Percentiles rank a stretch among this genome's conserved stretches.
Evolutionary conservation across 2,888 invertebrate species (phyloP).

Genomic region (Deladenus siricidicola): DNA sequence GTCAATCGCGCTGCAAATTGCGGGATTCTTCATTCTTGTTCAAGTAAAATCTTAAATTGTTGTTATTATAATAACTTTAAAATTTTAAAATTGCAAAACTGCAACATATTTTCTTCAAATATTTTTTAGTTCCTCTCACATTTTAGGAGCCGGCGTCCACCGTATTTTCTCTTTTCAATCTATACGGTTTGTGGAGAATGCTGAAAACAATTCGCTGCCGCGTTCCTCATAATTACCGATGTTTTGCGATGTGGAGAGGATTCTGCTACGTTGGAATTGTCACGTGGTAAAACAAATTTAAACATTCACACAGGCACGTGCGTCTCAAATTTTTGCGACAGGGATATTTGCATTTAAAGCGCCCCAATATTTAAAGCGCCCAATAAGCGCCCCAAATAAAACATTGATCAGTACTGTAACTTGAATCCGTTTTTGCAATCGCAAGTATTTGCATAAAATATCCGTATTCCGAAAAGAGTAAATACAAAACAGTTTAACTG

Average conservation of each 20-base stretch:
- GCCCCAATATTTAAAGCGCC: no score
- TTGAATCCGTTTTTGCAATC: no score
- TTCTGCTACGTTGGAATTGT: slow-evolving; percentile 33
- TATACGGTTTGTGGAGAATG: slow-evolving; percentile 29
- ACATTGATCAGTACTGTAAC: no score
- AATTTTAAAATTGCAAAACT: neutral
- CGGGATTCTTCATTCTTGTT: slow-evolving; percentile 20
- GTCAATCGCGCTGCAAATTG: slow-evolving; percentile 28
- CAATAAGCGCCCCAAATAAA: no score
- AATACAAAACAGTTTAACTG: no score
- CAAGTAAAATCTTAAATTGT: slow-evolving; percentile 17
- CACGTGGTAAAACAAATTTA: slow-evolving; percentile 36
- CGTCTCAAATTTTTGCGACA: no score
- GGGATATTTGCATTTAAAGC: no score
- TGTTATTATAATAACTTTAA: neutral
- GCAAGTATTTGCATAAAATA: no score
- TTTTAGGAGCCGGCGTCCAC: slow-evolving; percentile 43
- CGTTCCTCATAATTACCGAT: slow-evolving; percentile 7
- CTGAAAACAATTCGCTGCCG: slow-evolving; percentile 7
- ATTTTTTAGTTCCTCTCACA: neutral
- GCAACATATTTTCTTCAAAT: neutral
- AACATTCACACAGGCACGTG: no score
- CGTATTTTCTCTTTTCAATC: slow-evolving; percentile 40
- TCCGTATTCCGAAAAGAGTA: no score
- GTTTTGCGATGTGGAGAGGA: slow-evolving; percentile 28